Percentiles rank a stretch among this genome's conserved stretches.
These are phyloP conservation scores for Teleogryllus occipitalis DNA, from an alignment of 1,140 invertebrate species.

Conservation along the genomic window DNA sequence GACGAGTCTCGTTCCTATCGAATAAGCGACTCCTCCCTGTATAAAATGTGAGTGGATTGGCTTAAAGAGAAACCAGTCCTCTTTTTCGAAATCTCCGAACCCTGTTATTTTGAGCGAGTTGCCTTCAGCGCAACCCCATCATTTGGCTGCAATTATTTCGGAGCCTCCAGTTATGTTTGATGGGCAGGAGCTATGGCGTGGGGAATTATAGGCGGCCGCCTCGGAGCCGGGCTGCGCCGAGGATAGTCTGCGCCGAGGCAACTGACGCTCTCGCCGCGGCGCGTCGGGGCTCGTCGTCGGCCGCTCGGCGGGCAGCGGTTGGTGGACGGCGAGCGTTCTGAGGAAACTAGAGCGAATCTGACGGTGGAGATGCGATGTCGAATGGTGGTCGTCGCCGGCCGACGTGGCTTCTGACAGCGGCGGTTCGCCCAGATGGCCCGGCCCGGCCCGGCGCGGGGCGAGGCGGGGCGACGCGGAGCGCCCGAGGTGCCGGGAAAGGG, in stretches of 20 bases:
- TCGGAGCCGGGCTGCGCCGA: background rate
- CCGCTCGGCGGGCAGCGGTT: no score
- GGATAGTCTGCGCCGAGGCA: background rate
- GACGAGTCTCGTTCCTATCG: background rate
- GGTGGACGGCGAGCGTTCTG: no score
- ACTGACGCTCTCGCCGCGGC: background rate
- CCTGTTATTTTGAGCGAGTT: slow-evolving; percentile 19
- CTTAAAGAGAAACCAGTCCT: slow-evolving; percentile 17
- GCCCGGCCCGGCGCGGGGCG: no score
- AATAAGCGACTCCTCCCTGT: slow-evolving; percentile 10
- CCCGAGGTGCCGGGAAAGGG: no score
- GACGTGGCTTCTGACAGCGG: no score
- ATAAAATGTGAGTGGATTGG: slow-evolving; percentile 16
- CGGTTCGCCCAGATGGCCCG: no score
- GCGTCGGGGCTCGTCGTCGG: no score
- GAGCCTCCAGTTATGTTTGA: slow-evolving; percentile 20
- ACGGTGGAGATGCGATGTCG: no score
- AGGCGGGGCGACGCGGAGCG: no score
- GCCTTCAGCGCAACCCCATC: slow-evolving; percentile 19
- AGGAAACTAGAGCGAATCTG: no score
- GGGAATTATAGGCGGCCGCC: slow-evolving; percentile 10
- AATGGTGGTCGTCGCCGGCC: no score
- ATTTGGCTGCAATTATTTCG: slow-evolving; percentile 21
- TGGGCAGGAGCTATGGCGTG: slow-evolving; percentile 13
- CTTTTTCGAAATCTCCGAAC: slow-evolving; percentile 17